Evolutionary conservation across 2,888 invertebrate genomes (phyloP).

Genomic region (Leistus spinibarbis): DNA sequence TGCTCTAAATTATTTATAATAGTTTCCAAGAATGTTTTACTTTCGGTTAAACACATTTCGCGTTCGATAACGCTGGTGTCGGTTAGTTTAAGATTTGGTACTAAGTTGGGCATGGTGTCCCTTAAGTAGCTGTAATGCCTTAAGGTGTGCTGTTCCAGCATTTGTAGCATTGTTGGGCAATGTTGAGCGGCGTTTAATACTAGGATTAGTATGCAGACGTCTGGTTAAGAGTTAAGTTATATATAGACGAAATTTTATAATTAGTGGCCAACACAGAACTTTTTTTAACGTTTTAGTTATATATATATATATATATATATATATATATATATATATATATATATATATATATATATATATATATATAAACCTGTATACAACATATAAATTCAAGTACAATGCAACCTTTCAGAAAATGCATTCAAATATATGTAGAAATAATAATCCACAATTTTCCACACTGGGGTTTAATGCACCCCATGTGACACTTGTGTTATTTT

Average conservation of each 20-base stretch:
- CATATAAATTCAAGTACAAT: too few relatives aligned
- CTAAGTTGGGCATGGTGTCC: conserved; percentile 90
- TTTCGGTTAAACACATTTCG: conserved; percentile 57
- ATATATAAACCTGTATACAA: too few relatives aligned
- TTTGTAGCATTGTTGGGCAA: conserved; percentile 86
- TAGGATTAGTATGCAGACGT: conserved; percentile 88
- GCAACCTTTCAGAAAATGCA: too few relatives aligned
- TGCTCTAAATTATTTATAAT: conserved; percentile 76
- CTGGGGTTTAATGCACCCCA: too few relatives aligned
- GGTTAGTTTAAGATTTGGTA: conserved; percentile 70
- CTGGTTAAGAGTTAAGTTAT: conserved; percentile 51
- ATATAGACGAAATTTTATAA: not conserved
- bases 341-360: too few relatives aligned
- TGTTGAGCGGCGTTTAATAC: conserved; percentile 93
- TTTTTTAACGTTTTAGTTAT: not conserved
- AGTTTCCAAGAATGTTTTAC: conserved; percentile 73
- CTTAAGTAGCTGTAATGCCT: conserved; percentile 93
- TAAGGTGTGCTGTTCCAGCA: conserved; percentile 90
- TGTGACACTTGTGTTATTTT: too few relatives aligned
- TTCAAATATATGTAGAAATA: too few relatives aligned
- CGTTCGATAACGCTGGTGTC: conserved; percentile 47
- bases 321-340: too few relatives aligned
- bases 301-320: too few relatives aligned
- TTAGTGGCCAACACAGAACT: not conserved
- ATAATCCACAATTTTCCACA: too few relatives aligned